Evolutionary conservation across 2,888 invertebrate genomes (phyloP).

Genomic region (Abscondita cerata): DNA sequence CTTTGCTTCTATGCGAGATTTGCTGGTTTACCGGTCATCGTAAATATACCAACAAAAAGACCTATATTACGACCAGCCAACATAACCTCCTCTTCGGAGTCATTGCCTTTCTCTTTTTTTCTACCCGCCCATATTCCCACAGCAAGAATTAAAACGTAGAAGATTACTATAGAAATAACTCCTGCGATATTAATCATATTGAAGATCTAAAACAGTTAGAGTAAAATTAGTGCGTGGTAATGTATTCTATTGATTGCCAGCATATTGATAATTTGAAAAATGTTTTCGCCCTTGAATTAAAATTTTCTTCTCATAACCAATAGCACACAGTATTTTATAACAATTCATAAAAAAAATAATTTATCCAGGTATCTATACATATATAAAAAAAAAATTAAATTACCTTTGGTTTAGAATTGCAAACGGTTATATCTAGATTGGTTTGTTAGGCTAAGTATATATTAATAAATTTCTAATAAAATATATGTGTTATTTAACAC

Average conservation of each 20-base stretch:
- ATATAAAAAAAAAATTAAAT: not conserved
- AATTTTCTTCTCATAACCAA: too few relatives aligned
- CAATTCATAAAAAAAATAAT: too few relatives aligned
- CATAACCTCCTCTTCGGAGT: constrained; percentile 98
- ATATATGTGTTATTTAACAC: constrained; percentile 34
- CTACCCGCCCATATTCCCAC: constrained; percentile 98
- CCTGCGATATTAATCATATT: constrained; percentile 93
- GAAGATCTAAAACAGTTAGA: constrained; percentile 36
- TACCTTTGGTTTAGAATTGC: not conserved
- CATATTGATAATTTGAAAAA: too few relatives aligned
- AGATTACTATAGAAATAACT: constrained; percentile 91
- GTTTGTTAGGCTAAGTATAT: constrained; percentile 27
- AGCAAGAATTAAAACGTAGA: constrained; percentile 93
- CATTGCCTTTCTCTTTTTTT: constrained; percentile 88
- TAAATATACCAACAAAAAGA: constrained; percentile 96
- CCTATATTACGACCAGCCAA: constrained; percentile 97
- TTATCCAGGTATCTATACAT: too few relatives aligned
- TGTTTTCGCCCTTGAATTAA: too few relatives aligned
- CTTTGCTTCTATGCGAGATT: not conserved
- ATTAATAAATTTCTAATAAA: constrained; percentile 32
- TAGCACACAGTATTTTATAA: too few relatives aligned
- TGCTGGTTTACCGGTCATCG: constrained; percentile 88
- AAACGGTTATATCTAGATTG: too few relatives aligned
- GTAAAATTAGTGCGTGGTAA: too few relatives aligned
- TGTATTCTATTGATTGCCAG: not conserved